phyloP scores from a whole-genome alignment of 2,113 vertebrate species.

The Ibidorhyncha struthersii region DNA sequence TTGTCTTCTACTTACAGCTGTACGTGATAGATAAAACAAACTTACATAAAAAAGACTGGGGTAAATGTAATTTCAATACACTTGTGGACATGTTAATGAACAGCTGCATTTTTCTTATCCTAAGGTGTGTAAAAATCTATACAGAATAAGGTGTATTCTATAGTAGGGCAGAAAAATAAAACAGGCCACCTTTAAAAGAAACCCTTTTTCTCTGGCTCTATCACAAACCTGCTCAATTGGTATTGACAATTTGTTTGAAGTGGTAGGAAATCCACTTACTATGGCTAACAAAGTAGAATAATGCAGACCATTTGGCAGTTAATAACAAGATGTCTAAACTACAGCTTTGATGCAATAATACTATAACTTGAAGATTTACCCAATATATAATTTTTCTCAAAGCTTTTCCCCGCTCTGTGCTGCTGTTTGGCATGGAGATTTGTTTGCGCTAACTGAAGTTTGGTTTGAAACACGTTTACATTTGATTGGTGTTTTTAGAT shows the following conservation, averaged over 20 bases:
- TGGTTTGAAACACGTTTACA: conserved; percentile 24
- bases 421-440: not conserved
- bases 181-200: not conserved
- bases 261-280: not conserved
- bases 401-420: not conserved
- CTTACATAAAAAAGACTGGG: conserved; percentile 7
- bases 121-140: not conserved
- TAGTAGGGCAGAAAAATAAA: not conserved
- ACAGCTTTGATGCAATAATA: not conserved
- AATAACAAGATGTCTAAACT: not conserved
- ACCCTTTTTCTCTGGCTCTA: not conserved
- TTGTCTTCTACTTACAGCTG: conserved; percentile 66
- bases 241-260: conserved; percentile 35
- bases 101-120: conserved; percentile 16
- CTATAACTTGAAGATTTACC: conserved; percentile 2
- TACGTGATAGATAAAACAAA: conserved; percentile 47
- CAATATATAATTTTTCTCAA: not conserved
- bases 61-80: conserved; percentile 6
- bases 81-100: conserved; percentile 2
- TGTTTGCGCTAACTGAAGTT: not conserved
- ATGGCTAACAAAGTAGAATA: not conserved
- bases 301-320: conserved; percentile 13
- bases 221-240: not conserved
- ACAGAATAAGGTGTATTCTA: not conserved
- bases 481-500: conserved; percentile 59